Evolutionary conservation across 2,113 vertebrate genomes (phyloP).

Genomic region (Eleginops maclovinus): DNA sequence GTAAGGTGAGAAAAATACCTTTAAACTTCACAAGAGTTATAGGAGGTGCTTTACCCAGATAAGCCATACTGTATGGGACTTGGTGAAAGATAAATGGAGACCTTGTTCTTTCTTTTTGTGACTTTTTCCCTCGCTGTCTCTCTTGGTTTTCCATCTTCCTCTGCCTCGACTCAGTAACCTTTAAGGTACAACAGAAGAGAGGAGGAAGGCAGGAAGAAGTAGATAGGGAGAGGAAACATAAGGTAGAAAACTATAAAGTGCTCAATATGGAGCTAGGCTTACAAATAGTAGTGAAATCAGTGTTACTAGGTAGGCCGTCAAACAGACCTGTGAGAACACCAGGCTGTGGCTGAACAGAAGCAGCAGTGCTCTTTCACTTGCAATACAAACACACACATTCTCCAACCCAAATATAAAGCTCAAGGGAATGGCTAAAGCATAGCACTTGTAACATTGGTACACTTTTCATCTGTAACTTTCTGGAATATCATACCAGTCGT

Average conservation of each 20-base stretch:
- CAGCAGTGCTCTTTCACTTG: no score
- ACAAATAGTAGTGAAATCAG: slow-evolving; percentile 10
- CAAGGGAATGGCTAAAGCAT: background rate
- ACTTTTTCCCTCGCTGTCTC: slow-evolving; percentile 44
- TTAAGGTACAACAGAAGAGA: slow-evolving; percentile 44
- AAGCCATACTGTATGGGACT: slow-evolving; percentile 48
- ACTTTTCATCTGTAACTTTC: background rate
- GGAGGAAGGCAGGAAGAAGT: background rate
- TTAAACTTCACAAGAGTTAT: slow-evolving; percentile 46
- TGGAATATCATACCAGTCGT: background rate
- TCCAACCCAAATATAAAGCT: background rate
- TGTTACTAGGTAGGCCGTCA: background rate
- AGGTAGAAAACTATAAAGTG: background rate
- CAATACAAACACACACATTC: background rate
- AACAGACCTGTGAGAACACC: slow-evolving; percentile 18
- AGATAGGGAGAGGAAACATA: background rate
- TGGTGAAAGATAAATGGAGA: slow-evolving; percentile 65
- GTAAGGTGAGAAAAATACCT: slow-evolving; percentile 50
- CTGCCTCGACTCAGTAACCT: slow-evolving; percentile 60
- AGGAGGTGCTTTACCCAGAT: slow-evolving; percentile 59
- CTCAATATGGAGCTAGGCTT: slow-evolving; percentile 23
- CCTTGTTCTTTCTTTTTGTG: slow-evolving; percentile 56
- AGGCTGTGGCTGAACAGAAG: background rate
- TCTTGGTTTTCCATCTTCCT: slow-evolving; percentile 67
- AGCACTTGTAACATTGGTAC: no score